Conservation (phyloP, 2,113 vertebrate species). For the Hyperopisus bebe region DNA sequence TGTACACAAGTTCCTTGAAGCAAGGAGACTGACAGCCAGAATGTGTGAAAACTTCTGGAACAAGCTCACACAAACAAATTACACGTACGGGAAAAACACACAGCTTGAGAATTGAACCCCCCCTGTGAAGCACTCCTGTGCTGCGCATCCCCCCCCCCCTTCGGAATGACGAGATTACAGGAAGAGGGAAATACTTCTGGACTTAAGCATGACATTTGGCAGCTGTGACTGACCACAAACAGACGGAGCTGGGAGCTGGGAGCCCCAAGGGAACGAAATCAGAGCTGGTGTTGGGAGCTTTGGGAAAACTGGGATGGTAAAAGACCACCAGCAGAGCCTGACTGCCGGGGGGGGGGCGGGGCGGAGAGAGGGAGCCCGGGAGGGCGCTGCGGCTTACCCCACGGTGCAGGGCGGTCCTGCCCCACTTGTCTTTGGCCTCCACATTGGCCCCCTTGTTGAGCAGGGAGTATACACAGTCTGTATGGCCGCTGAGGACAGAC, state of each 20-base stretch:
- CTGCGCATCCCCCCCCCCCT: too few species aligned
- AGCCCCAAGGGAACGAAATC: not conserved
- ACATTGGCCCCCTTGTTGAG: constrained; percentile 90
- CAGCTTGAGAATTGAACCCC: not conserved
- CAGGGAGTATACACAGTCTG: constrained; percentile 90
- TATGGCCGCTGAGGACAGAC: constrained; percentile 92
- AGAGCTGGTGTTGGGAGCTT: not conserved
- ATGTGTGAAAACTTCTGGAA: not conserved
- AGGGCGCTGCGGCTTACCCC: constrained; percentile 67
- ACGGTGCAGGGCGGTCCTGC: constrained; percentile 87
- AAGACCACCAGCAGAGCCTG: not conserved
- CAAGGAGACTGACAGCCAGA: not conserved
- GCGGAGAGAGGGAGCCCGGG: too few species aligned
- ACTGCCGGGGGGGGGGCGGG: not conserved
- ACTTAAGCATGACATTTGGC: not conserved
- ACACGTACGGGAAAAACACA: not conserved
- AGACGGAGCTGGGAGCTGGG: not conserved
- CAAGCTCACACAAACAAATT: not conserved
- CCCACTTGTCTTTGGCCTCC: constrained; percentile 96
- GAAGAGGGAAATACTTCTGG: not conserved
- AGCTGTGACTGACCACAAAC: not conserved
- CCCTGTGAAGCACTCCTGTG: not conserved
- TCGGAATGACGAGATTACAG: not conserved
- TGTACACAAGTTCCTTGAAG: not conserved
- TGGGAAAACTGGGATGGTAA: not conserved